These are phyloP conservation scores for Yponomeuta malinellus DNA, from an alignment of 2,888 invertebrate genomes.

Conservation along the genomic window DNA sequence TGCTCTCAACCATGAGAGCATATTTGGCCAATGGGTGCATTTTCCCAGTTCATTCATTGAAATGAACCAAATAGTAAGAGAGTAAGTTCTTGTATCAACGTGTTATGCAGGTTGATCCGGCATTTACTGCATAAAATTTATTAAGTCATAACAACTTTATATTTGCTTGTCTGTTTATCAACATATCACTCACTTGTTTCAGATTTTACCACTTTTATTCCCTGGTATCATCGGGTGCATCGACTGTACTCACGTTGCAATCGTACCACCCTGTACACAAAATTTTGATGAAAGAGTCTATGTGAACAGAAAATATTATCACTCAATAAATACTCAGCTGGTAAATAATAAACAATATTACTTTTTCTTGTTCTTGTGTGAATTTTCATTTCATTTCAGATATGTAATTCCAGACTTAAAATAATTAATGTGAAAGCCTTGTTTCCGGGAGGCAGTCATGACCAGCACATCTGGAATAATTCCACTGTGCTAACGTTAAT, in stretches of 20 bases:
- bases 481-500: slow-evolving; percentile 13
- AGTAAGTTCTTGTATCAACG: background rate
- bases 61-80: background rate
- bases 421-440: slow-evolving; percentile 16
- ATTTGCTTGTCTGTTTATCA: background rate
- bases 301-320: slow-evolving; percentile 27
- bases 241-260: slow-evolving; percentile 25
- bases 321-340: slow-evolving; percentile 28
- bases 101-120: background rate
- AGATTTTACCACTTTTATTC: slow-evolving; percentile 11
- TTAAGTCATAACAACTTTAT: background rate
- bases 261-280: slow-evolving; percentile 20
- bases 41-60: background rate
- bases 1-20: background rate
- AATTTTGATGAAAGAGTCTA: slow-evolving; percentile 23
- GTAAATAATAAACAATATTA: slow-evolving; percentile 17
- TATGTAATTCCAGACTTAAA: slow-evolving; percentile 15
- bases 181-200: slow-evolving; percentile 9
- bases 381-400: slow-evolving; percentile 12
- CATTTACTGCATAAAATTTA: background rate
- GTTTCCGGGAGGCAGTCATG: slow-evolving; percentile 15
- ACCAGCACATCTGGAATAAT: slow-evolving; percentile 15
- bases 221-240: slow-evolving; percentile 25
- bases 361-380: background rate
- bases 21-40: background rate